phyloP scores from a whole-genome alignment of 2,113 vertebrate genomes.

The Myocastor coypus region DNA sequence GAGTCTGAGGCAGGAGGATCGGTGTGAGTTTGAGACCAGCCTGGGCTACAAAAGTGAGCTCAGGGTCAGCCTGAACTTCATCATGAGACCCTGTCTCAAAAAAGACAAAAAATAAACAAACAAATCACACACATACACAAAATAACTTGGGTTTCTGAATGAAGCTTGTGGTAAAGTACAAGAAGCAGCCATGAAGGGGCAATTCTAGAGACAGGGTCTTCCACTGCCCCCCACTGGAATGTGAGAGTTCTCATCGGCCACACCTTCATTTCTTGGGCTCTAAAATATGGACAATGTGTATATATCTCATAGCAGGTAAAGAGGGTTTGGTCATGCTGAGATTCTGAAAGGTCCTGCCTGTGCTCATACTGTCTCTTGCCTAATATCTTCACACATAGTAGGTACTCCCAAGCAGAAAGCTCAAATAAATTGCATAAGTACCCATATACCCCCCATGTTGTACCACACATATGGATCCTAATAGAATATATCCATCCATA shows the following conservation, averaged over 20 bases:
- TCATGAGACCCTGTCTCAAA: no score
- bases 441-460: background rate
- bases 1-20: no score
- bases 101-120: no score
- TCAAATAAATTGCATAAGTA: background rate
- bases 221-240: background rate
- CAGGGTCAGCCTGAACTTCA: no score
- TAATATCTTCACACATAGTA: background rate
- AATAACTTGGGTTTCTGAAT: background rate
- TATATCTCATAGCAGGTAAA: accelerated
- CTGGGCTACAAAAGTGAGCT: no score
- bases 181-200: background rate
- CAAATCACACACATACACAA: no score
- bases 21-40: no score
- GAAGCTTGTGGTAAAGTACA: background rate
- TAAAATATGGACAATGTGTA: background rate
- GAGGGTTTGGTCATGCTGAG: background rate
- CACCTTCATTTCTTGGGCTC: background rate
- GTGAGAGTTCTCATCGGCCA: background rate
- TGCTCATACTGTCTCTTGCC: background rate
- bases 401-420: background rate
- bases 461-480: background rate
- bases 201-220: background rate
- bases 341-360: background rate
- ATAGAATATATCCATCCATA: background rate